phyloP scores from a whole-genome alignment of 2,888 invertebrate species.

The Phengaris alcon region DNA sequence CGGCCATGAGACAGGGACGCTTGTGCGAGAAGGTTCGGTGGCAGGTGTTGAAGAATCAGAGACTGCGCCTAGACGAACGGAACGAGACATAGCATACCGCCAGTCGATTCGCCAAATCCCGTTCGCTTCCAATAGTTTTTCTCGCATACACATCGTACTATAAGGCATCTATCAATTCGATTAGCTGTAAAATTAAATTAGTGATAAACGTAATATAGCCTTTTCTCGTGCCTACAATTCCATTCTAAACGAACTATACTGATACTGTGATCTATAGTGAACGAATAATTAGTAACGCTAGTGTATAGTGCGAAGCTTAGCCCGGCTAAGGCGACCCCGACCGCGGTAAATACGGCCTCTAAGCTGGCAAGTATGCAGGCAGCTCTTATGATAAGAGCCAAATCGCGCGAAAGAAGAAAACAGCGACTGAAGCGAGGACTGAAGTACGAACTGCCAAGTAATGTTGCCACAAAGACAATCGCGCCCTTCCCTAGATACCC shows the following conservation, averaged over 20 bases:
- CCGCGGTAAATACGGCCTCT: constrained; percentile 59
- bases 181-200: constrained; percentile 62
- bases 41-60: constrained; percentile 74
- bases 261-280: constrained; percentile 56
- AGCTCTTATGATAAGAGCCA: constrained; percentile 94
- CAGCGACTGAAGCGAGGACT: constrained; percentile 85
- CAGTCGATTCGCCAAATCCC: constrained; percentile 70
- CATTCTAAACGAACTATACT: constrained; percentile 64
- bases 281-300: constrained; percentile 53
- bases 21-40: constrained; percentile 65
- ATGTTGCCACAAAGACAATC: constrained; percentile 92
- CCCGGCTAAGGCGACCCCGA: constrained; percentile 48
- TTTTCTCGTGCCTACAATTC: constrained; percentile 72
- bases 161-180: constrained; percentile 55
- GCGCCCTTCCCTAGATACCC: constrained; percentile 93
- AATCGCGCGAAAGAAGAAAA: constrained; percentile 91
- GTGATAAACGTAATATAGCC: constrained; percentile 58
- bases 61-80: constrained; percentile 73
- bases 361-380: constrained; percentile 91
- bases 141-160: constrained; percentile 72
- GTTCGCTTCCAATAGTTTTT: constrained; percentile 75
- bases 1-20: constrained; percentile 75
- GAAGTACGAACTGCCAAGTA: constrained; percentile 89
- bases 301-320: constrained; percentile 40
- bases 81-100: constrained; percentile 68